Evolutionary conservation across 2,797 vertebrate genomes (phyloP), one percentile per base, ranked within the genome.

Genomic region (Hippocampus kuda): DNA sequence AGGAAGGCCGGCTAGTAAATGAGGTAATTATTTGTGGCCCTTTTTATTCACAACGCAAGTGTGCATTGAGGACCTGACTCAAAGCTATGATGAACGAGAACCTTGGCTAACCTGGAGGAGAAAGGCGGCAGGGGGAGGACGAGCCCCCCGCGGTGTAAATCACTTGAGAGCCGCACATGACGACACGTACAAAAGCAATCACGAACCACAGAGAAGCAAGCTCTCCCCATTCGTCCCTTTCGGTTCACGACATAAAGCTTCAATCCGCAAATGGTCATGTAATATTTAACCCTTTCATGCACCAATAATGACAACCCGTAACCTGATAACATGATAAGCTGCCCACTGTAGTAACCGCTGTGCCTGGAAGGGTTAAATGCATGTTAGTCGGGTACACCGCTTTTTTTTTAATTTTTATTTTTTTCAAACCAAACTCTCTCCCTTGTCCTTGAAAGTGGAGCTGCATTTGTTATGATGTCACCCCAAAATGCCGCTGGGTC

Each of bases 401-500:
- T 38, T 68, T 44, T 77, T 68, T 44, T 77, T 70, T 30, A 0
- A n/a, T n/a, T n/a, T n/a, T n/a, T n/a, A n/a, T 73, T 65, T 66
- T 72, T 72, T 72, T 66, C 7, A 6, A 34, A 34, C 7, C 3
- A 38, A 38, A 38, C 34, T 38, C 34, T 38, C 34, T 1, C 75
- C 66, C 54, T 54, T 69, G 74, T 75, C 82, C 80, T 85, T 83
- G 81, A 82, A 81, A 85, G 71, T 77, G 69, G 67, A 73, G 73
- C 75, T 18, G 75, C 74, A 83, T 85, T 83, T 66, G 84, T 87
- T 74, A 85, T 75, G 74, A 64, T 64, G 44, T 72, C 59, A 71
- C 61, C 77, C 70, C 70, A 83, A 85, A 90, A 88, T 84, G 83
- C 74, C 81, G 78, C 42, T 63, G 66, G 67, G 76, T 77, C 86